Percentiles rank a stretch among this genome's conserved stretches.
phyloP scores from a whole-genome alignment of 2,113 vertebrate genomes.

The Tylochromis polylepis region DNA sequence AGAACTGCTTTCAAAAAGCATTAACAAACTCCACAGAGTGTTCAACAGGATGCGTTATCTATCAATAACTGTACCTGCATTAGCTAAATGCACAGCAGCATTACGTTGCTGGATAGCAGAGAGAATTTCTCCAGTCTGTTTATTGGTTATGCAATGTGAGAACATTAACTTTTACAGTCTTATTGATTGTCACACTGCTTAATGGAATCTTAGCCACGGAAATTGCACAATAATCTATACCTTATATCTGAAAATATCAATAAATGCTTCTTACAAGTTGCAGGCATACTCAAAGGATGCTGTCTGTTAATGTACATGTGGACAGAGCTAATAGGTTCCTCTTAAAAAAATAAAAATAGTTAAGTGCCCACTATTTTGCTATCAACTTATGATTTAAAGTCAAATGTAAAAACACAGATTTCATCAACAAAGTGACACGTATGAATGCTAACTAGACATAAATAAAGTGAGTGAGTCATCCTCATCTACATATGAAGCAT shows the following conservation, averaged over 20 bases:
- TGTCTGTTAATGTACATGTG: neutral
- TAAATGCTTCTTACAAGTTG: neutral
- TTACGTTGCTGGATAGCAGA: neutral
- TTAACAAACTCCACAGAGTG: constrained; percentile 17
- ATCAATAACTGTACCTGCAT: constrained; percentile 24
- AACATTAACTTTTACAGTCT: neutral
- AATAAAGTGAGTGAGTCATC: neutral
- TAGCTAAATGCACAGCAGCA: constrained; percentile 36
- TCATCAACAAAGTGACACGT: neutral
- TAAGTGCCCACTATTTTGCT: neutral
- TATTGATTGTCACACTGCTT: constrained; percentile 30
- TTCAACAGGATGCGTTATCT: constrained; percentile 11
- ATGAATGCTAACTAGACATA: neutral
- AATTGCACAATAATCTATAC: neutral
- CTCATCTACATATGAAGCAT: neutral
- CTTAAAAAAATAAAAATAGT: neutral
- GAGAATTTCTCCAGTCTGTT: neutral
- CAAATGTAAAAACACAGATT: neutral
- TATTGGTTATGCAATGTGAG: neutral
- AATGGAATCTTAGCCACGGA: neutral
- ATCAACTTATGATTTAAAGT: neutral
- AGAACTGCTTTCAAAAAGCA: constrained; percentile 13
- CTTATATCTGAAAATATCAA: constrained; percentile 1
- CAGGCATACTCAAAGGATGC: neutral
- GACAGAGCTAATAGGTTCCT: neutral